These are phyloP conservation scores for Bugula neritina DNA, from an alignment of 2,888 invertebrate genomes.

Conservation along the genomic window DNA sequence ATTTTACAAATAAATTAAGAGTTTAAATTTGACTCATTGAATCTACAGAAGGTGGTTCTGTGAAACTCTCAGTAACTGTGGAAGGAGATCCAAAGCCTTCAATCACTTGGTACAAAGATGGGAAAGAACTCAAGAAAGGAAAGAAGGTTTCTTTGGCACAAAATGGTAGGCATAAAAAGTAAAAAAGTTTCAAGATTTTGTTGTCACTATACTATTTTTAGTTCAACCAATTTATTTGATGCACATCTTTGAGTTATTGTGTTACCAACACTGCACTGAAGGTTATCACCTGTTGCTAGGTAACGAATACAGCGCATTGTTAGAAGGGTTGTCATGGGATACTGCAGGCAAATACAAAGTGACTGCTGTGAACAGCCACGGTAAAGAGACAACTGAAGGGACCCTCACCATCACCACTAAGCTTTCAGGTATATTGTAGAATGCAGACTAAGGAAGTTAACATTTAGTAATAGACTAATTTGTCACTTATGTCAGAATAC, in stretches of 20 bases:
- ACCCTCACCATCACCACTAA: not conserved
- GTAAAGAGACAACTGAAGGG: not conserved
- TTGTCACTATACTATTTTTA: too few relatives aligned
- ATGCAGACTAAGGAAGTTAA: too few relatives aligned
- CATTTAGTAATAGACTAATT: too few relatives aligned
- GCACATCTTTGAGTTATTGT: too few relatives aligned
- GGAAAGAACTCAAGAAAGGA: constrained; percentile 25
- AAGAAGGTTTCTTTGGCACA: not conserved
- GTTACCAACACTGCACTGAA: too few relatives aligned
- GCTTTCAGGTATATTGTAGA: not conserved
- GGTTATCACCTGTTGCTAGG: too few relatives aligned
- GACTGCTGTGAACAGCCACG: not conserved
- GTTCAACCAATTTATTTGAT: too few relatives aligned
- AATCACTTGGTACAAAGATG: constrained; percentile 30
- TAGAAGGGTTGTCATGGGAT: constrained; percentile 11
- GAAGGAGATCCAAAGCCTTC: constrained; percentile 30
- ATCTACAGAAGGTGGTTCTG: constrained; percentile 26
- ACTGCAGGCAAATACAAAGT: constrained; percentile 23
- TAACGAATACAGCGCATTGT: not conserved
- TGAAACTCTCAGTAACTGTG: constrained; percentile 24
- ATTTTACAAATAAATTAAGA: too few relatives aligned
- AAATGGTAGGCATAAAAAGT: constrained; percentile 12
- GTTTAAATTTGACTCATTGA: too few relatives aligned
- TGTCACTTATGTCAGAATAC: too few relatives aligned
- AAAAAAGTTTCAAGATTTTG: too few relatives aligned